Base-by-base conservation (phyloP, 2,113 vertebrate species). In the Protobothrops mucrosquamatus region DNA sequence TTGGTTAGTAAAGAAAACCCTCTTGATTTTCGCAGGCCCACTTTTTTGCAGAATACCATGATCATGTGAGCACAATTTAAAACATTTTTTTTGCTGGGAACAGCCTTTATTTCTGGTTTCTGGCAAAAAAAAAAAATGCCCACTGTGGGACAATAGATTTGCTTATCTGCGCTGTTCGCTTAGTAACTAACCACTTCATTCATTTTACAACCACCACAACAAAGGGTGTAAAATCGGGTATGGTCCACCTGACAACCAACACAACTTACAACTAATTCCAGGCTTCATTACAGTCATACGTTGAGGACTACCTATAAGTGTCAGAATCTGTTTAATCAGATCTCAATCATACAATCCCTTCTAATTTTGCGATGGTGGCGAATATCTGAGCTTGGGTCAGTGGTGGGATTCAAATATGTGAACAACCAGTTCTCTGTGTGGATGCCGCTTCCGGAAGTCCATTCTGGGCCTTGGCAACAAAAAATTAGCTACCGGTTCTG, bases 1-100 rank as follows among this genome's bases (percentile, higher is more conserved):
- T 99, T 94, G 12, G 94, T 93, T 52, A 2, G 26, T 89, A 59
- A 59, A 85, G 86, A 29, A 20, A 11, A 8, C 52, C 11, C 54
- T 81, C 74, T 81, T 87, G 9, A 11, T 4, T 6, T 93, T 87
- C 95, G 1, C 0, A 0, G 55, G 20, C n/a, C 64, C 64, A 34
- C 64, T 34, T 69, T 15, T 69, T 69, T 15, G 29, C 29, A 69
- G 64, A 12, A 15, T 69, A 4, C 64, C 64, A n/a, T 0, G 0
- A n/a, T n/a, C 29, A n/a, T 15, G 29, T 69, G 29, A 69, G 3
- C 29, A 69, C 2, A 0, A n/a, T 69, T 69, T n/a, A 69, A 69
- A 69, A 34, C 12, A 2, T 15, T n/a, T 64, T 29, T 11, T 29
- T 12, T 29, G 12, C 4, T 29, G n/a, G 64, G 15, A 69, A 34